Evolutionary conservation across 2,797 vertebrate genomes (phyloP).

Genomic region (Gymnothorax reevesii): DNA sequence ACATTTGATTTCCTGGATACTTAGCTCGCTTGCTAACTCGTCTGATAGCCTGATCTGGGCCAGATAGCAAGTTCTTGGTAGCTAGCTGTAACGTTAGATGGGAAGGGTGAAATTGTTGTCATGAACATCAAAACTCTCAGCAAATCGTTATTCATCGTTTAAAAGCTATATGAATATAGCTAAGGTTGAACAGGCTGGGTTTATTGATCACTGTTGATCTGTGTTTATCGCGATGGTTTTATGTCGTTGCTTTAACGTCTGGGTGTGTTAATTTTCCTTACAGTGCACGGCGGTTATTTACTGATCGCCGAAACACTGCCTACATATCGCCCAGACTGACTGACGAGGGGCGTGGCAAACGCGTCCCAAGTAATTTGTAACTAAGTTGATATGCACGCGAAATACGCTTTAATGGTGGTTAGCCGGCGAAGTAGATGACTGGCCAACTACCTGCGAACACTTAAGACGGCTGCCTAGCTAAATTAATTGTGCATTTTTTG

Average conservation of each 20-base stretch:
- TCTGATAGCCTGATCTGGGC: background rate
- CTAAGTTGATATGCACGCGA: background rate
- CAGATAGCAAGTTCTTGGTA: background rate
- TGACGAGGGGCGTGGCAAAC: conserved; percentile 9
- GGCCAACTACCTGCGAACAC: background rate
- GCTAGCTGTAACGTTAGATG: background rate
- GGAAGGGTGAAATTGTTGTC: background rate
- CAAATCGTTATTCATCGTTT: background rate
- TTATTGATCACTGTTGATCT: too few relatives aligned
- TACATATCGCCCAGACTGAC: background rate
- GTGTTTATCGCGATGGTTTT: background rate
- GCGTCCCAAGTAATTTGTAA: background rate
- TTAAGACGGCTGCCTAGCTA: too few relatives aligned
- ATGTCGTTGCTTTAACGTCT: too few relatives aligned
- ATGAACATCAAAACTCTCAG: background rate
- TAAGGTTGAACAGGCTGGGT: too few relatives aligned
- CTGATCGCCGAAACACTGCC: background rate
- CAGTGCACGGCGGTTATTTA: background rate
- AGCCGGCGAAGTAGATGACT: background rate
- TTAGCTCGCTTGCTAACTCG: background rate
- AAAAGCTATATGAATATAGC: too few relatives aligned
- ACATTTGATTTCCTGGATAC: background rate
- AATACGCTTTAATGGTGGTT: background rate
- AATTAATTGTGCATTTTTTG: too few relatives aligned
- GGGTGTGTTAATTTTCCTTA: too few relatives aligned